Percentiles rank a stretch among this genome's conserved stretches.
These are phyloP conservation scores for Agrypnia vestita DNA, from an alignment of 1,140 invertebrate genomes.

Conservation along the genomic window DNA sequence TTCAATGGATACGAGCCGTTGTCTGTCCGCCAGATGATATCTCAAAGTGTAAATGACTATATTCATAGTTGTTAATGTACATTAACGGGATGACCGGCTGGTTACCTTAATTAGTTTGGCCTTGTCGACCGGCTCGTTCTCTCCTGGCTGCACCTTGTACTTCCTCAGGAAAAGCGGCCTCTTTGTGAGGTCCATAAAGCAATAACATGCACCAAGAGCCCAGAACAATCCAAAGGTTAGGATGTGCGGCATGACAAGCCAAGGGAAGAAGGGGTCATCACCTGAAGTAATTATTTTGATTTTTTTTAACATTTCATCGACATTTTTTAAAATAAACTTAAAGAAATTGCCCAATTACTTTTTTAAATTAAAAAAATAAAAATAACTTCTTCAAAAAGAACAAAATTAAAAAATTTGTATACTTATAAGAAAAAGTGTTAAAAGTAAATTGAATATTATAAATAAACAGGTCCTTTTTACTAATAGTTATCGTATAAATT, in stretches of 20 bases:
- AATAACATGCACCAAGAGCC: slow-evolving; percentile 48
- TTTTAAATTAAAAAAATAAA: too few species aligned
- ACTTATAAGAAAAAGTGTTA: too few species aligned
- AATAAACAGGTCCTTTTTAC: too few species aligned
- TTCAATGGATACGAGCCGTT: neutral
- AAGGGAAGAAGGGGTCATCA: slow-evolving; percentile 59
- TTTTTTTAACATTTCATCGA: too few species aligned
- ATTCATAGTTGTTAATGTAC: neutral
- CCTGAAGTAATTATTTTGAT: slow-evolving; percentile 61
- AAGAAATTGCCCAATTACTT: too few species aligned
- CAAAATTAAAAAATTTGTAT: too few species aligned
- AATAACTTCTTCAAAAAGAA: too few species aligned
- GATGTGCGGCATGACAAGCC: slow-evolving; percentile 44
- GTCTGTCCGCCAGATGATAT: too few species aligned
- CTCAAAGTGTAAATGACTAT: too few species aligned
- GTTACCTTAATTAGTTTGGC: slow-evolving; percentile 30
- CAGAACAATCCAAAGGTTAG: slow-evolving; percentile 42
- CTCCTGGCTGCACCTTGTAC: slow-evolving; percentile 58
- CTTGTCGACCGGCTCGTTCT: slow-evolving; percentile 51
- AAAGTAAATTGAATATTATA: too few species aligned
- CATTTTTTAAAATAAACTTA: too few species aligned
- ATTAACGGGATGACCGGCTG: neutral
- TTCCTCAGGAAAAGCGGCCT: slow-evolving; percentile 51
- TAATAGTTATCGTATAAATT: too few species aligned
- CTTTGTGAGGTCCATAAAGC: slow-evolving; percentile 48